A percentile compares a stretch with the other conserved stretches of the same genome.
phyloP scores from a whole-genome alignment of 1,140 invertebrate genomes.

The Tetranychus cinnabarinus region DNA sequence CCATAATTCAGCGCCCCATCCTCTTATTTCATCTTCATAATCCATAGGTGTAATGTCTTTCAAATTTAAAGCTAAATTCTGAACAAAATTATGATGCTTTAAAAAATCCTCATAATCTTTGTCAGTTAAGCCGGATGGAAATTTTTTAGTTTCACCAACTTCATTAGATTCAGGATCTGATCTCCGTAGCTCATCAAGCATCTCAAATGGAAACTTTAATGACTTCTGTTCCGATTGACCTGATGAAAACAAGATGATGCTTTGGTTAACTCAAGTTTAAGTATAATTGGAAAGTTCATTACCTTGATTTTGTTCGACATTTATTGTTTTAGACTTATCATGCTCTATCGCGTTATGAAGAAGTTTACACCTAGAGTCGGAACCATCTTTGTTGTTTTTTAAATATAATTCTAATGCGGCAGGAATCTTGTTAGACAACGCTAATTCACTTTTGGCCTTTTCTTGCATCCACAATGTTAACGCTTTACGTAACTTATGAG shows the following conservation, averaged over 20 bases:
- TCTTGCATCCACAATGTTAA: neutral
- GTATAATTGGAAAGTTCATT: neutral
- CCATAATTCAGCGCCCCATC: constrained; percentile 3
- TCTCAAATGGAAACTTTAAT: neutral
- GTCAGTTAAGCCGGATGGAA: neutral
- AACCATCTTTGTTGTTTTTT: neutral
- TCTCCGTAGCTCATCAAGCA: neutral
- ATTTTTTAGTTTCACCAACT: neutral
- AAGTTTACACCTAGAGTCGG: neutral
- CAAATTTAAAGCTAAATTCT: constrained; percentile 5
- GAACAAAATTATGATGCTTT: constrained; percentile 11
- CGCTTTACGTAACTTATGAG: neutral
- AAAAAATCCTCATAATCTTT: constrained; percentile 9
- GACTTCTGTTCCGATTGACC: neutral
- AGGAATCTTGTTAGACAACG: constrained; percentile 2
- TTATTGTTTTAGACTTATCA: neutral
- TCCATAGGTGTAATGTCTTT: neutral
- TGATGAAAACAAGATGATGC: neutral
- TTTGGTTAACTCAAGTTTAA: neutral
- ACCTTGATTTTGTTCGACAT: neutral
- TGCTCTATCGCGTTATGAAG: neutral
- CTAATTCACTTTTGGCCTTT: neutral
- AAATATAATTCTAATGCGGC: neutral
- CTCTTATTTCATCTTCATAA: constrained; percentile 4
- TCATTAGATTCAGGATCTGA: neutral